Base-by-base conservation (phyloP, 1,140 invertebrate species). In the Hetaerina americana region DNA sequence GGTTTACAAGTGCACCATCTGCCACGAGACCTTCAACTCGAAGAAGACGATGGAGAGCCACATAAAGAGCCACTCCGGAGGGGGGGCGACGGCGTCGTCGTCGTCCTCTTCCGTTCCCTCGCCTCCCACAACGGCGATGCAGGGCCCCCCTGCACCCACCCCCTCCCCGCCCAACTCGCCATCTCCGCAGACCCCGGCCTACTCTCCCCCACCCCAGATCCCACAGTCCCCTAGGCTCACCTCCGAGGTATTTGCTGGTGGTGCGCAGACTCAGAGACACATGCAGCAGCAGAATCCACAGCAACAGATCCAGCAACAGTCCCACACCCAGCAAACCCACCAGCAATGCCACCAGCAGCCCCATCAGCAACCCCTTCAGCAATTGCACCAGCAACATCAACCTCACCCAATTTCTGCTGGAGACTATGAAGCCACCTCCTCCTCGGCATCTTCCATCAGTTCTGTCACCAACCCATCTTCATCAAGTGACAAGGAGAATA, bases 1-100 rank as follows among this genome's bases (percentile, higher is more conserved):
- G 77, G 92, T 94, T 29, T 95, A 95, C 82, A 94, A 94, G 77
- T 95, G 93, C 79, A 94, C 92, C 0, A 88, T 95, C 8, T 96
- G 92, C 78, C 90, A 93, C 74, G 89, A 92, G 73, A 94, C 92
- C 0, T 95, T 95, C 78, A 92, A 89, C 71, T 94, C 90, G 2
- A 94, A 94, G 79, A 95, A 95, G 77, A 88, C 89, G 28, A 92
- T 95, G 89, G 92, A 95, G 78, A 84, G 89, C 5, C 93, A 95
- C 78, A 94, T 95, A 28, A 93, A 94, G 78, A 92, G 90, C n/a
- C 93, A 95, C 77, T 90, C 91, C 18, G 90, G 91, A 66, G 80
- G 81, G 0, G 73, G 75, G 12, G 70, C 73, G 6, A 70, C 66
- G 72, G 66, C n/a, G 71, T 70, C 49, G 66, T 24, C 70, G 27